Evolutionary conservation across 2,113 vertebrate genomes (phyloP).

Genomic region (Phainopepla nitens): DNA sequence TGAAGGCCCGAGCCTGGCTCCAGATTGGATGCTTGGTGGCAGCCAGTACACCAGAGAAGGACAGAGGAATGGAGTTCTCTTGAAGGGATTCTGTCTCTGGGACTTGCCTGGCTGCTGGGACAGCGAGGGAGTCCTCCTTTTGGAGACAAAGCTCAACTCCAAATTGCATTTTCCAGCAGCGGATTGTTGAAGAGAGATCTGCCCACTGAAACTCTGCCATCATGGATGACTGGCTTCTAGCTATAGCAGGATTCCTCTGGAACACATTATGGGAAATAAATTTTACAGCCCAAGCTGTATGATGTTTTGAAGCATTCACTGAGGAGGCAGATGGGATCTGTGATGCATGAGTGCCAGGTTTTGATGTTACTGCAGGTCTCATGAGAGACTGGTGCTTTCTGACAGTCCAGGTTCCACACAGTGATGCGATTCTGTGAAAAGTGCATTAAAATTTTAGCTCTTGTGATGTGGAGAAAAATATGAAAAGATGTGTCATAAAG

Average conservation of each 20-base stretch:
- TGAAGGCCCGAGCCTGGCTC: background rate
- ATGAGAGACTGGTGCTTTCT: background rate
- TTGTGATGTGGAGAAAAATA: background rate
- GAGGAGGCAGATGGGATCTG: background rate
- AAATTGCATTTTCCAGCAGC: background rate
- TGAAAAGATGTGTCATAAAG: background rate
- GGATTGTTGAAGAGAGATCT: background rate
- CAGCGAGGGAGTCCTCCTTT: fast-evolving
- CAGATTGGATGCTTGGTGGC: background rate
- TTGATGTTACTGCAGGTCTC: background rate
- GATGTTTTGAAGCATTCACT: background rate
- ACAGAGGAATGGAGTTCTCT: background rate
- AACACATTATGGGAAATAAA: background rate
- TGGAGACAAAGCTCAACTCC: background rate
- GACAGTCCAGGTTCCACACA: background rate
- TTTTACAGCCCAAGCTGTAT: background rate
- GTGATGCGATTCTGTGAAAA: background rate
- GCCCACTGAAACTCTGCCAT: background rate
- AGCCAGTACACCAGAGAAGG: background rate
- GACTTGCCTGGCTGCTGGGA: background rate
- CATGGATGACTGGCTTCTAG: background rate
- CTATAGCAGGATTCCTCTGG: background rate
- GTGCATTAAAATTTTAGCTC: background rate
- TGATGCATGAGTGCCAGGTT: background rate
- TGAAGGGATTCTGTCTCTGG: background rate